Evolutionary conservation across 1,140 invertebrate genomes (phyloP), one percentile per base, ranked within the genome.

Genomic region (Apis laboriosa): DNA sequence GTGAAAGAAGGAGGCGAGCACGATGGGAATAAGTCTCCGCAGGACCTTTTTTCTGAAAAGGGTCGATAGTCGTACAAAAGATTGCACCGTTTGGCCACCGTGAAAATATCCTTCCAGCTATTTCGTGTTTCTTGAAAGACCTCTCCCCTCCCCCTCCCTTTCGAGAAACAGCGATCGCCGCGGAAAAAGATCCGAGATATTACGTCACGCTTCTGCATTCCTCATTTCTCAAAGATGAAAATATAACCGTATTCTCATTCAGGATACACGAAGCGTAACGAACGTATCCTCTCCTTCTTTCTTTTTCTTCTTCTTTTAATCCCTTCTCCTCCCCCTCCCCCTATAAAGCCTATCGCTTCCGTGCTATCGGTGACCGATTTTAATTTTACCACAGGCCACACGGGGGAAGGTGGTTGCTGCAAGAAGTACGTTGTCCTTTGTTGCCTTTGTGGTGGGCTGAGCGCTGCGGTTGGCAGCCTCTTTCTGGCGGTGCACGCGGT

Each of bases 401-500:
- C 80, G 21, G 89, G 91, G 9, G 92, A 91, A 72, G 92, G 91
- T 60, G 90, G 90, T 24, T 94, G 93, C 74, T 94, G 93, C 88
- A 94, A 94, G 85, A 97, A 97, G 92, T 97, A 97, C 92, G 96
- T 97, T 63, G 95, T 97, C 55, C 95, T 97, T 92, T 97, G 97
- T 91, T 96, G 96, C 71, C 95, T 96, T 61, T 97, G 96, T 89
- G 97, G 97, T 17, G 96, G 96, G 34, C 92, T 97, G 15, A 96
- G 96, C 56, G 96, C 96, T 61, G 95, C 97, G 43, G 94, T 97
- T 71, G 97, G 97, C 55, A 95, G 96, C 61, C 94, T 97, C 80
- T 97, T 97, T 91, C 93, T 97, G 66, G 95, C 96, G 58, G 96
- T 97, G 63, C 97, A 97, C 91, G 96, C 97, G 85, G 94, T 97